Conservation (phyloP, 2,113 vertebrate species). For the human region GRCh38 chr5:113319501-113320000, state of each 20-base stretch:
- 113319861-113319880: background rate
- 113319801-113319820: background rate
- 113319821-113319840: background rate
- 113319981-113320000: background rate
- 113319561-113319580: background rate
- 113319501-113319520: background rate
- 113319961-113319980: conserved; percentile 2
- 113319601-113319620: conserved; percentile 32
- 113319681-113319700: background rate
- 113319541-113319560: background rate
- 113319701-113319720: background rate
- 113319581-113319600: background rate
- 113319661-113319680: background rate
- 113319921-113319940: background rate
- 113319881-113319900: background rate
- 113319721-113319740: background rate
- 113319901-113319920: background rate
- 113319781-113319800: background rate
- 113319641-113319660: background rate
- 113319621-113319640: background rate
- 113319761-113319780: background rate
- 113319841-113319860: background rate
- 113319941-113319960: background rate
- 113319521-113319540: background rate
- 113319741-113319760: background rate